A percentile compares a stretch with the other conserved stretches of the same genome.
Conservation (phyloP, 2,797 vertebrate genomes). For the Channa striata region DNA sequence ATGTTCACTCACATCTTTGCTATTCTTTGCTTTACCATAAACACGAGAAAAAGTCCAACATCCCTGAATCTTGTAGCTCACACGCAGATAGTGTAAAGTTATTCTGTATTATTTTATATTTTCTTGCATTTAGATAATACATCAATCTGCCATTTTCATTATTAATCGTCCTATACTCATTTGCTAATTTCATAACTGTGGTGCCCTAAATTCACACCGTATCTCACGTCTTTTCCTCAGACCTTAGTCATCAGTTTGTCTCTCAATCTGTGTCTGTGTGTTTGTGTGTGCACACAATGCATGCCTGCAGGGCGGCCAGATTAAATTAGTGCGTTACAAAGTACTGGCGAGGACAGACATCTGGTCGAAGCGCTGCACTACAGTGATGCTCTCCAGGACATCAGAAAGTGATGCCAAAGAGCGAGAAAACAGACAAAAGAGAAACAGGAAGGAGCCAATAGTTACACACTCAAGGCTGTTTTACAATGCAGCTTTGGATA, state of each 20-base stretch:
- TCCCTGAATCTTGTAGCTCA: background rate
- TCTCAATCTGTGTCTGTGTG: constrained; percentile 31
- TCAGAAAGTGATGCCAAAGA: constrained; percentile 68
- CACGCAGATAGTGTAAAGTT: constrained; percentile 15
- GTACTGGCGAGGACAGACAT: constrained; percentile 72
- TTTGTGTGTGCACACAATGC: constrained; percentile 24
- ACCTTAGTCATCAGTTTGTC: constrained; percentile 28
- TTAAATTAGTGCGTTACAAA: constrained; percentile 70
- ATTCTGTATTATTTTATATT: constrained; percentile 1
- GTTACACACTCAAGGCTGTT: constrained; percentile 51
- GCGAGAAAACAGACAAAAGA: constrained; percentile 65
- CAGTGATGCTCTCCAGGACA: constrained; percentile 73
- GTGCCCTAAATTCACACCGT: background rate
- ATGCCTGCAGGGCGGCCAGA: constrained; percentile 56
- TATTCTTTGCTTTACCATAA: constrained; percentile 9
- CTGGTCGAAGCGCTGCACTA: constrained; percentile 63
- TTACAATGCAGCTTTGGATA: constrained; percentile 47
- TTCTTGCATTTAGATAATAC: background rate
- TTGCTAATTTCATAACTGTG: constrained; percentile 3
- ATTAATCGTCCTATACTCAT: background rate
- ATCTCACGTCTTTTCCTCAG: constrained; percentile 43
- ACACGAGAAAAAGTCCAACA: background rate
- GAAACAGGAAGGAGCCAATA: constrained; percentile 60
- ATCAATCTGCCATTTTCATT: background rate
- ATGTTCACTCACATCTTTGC: background rate